These are phyloP conservation scores for Pristis pectinata DNA, from an alignment of 2,797 vertebrate species.

Conservation along the genomic window DNA sequence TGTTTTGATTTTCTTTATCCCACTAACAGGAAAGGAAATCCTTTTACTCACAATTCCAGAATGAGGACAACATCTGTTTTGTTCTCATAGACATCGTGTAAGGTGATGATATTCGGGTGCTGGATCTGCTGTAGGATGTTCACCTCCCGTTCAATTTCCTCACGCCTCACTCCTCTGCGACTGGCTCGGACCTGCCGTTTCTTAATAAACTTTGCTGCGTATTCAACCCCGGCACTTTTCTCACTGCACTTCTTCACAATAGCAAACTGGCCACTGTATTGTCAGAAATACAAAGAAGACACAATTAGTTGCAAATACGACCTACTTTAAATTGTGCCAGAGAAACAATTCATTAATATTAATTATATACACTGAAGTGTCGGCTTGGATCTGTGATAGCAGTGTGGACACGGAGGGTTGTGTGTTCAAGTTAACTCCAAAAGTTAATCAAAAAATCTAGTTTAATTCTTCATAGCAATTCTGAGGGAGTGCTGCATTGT, in stretches of 20 bases:
- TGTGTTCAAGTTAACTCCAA: neutral
- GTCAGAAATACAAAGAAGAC: neutral
- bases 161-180: conserved; percentile 77
- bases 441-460: neutral
- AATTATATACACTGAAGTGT: neutral
- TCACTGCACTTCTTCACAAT: conserved; percentile 83
- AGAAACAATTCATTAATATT: neutral
- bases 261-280: conserved; percentile 85
- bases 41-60: conserved; percentile 86
- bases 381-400: neutral
- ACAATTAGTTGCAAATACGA: neutral
- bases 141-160: conserved; percentile 90
- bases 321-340: neutral
- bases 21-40: neutral
- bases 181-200: conserved; percentile 80
- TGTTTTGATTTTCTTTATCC: neutral
- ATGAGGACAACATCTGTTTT: conserved; percentile 89
- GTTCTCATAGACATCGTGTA: conserved; percentile 91
- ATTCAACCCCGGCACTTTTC: conserved; percentile 69
- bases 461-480: neutral
- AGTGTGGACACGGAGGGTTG: neutral
- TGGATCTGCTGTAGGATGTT: conserved; percentile 80
- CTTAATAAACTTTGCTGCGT: conserved; percentile 92
- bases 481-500: neutral
- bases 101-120: conserved; percentile 76